Conservation (phyloP, 2,113 vertebrate species). For the Columba livia region DNA sequence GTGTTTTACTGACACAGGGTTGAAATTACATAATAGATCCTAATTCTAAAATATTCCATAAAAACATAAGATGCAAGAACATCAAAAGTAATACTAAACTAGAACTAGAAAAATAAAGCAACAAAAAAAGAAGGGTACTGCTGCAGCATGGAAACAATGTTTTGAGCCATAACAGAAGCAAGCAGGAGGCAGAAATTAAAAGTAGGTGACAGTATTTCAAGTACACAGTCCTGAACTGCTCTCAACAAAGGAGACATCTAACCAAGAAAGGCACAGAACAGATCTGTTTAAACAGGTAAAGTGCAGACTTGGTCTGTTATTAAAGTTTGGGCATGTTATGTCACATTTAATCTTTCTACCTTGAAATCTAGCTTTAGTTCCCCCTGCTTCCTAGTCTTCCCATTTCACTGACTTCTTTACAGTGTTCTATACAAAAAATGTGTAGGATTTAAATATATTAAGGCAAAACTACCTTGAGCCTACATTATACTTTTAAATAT, state of each 20-base stretch:
- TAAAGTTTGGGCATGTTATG: neutral
- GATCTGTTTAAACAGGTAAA: neutral
- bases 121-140: neutral
- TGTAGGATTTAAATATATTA: neutral
- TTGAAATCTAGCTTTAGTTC: neutral
- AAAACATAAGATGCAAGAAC: neutral
- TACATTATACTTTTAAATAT: neutral
- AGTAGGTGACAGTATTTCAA: neutral
- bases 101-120: neutral
- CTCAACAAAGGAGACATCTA: neutral
- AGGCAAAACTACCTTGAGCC: neutral
- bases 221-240: neutral
- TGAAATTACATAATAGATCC: neutral
- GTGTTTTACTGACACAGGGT: neutral
- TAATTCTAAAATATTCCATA: neutral
- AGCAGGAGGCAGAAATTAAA: neutral
- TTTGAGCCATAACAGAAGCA: neutral
- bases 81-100: neutral
- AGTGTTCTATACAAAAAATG: neutral
- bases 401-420: neutral
- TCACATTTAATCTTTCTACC: neutral
- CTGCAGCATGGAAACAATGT: neutral
- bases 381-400: neutral
- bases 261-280: neutral
- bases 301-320: neutral